These are phyloP conservation scores for Octopus sinensis DNA, from an alignment of 1,140 invertebrate genomes.

Conservation along the genomic window DNA sequence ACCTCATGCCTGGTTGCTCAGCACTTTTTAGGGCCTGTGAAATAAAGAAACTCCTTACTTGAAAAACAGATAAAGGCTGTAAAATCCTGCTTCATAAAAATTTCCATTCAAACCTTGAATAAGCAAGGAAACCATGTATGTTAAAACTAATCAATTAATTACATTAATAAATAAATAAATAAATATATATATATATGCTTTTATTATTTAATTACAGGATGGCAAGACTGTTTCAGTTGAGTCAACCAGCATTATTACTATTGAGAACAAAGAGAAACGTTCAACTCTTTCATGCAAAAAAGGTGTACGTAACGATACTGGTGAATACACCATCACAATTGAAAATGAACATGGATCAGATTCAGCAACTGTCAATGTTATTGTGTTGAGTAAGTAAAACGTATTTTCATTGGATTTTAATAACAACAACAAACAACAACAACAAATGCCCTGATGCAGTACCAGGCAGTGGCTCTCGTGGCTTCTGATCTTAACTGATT, in stretches of 20 bases:
- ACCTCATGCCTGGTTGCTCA: no score
- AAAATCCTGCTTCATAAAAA: neutral
- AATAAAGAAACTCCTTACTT: no score
- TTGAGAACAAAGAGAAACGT: conserved; percentile 36
- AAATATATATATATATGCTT: no score
- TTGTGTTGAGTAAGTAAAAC: conserved; percentile 76
- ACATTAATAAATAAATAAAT: no score
- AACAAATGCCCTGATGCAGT: no score
- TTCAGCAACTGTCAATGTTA: conserved; percentile 88
- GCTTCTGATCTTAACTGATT: no score
- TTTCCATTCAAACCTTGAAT: neutral
- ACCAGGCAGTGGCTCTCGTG: no score
- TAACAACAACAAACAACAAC: no score
- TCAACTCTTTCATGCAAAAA: conserved; percentile 79
- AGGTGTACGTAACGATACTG: conserved; percentile 86
- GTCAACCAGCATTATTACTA: conserved; percentile 29
- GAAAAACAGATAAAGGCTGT: no score
- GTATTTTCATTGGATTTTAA: neutral
- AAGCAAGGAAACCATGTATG: neutral
- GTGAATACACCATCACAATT: conserved; percentile 88
- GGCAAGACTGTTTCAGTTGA: conserved; percentile 31
- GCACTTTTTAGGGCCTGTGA: no score
- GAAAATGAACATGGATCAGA: conserved; percentile 95
- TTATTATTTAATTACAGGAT: conserved; percentile 33
- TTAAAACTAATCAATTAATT: no score